Evolutionary conservation across 2,888 invertebrate species (phyloP).

Genomic region (Agrilus mali): DNA sequence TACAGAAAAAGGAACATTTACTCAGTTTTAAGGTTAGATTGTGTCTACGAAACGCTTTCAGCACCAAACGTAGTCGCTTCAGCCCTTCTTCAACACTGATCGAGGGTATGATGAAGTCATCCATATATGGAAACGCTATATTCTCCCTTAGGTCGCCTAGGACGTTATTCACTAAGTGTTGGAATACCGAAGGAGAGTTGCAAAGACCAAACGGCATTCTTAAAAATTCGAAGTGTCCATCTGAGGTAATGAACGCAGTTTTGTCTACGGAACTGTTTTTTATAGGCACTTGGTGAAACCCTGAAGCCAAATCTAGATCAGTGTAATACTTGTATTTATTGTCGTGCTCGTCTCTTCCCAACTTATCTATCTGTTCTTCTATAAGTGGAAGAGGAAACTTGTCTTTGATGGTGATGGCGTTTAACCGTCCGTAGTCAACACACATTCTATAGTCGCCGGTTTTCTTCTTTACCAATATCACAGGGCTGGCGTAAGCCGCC

Average conservation of each 20-base stretch:
- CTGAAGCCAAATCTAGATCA: background rate
- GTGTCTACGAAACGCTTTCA: constrained; percentile 11
- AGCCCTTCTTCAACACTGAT: background rate
- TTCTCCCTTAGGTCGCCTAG: no score
- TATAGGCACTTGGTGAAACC: background rate
- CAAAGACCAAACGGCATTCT: no score
- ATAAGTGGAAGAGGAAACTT: no score
- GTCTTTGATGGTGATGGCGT: background rate
- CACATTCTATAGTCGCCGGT: background rate
- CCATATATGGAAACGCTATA: background rate
- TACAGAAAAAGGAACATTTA: constrained; percentile 19
- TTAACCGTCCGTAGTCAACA: background rate
- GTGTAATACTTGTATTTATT: no score
- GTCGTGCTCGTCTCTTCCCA: no score
- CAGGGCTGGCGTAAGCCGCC: no score
- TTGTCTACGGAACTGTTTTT: background rate
- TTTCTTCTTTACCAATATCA: background rate
- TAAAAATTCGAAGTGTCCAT: no score
- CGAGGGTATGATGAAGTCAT: background rate
- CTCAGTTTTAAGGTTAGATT: constrained; percentile 20
- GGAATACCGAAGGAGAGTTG: no score
- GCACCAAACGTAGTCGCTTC: background rate
- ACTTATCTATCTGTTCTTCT: no score
- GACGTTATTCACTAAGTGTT: no score
- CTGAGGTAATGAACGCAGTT: background rate